Base-by-base conservation (phyloP, 2,888 invertebrate species). In the Tolmerus cingulatus region DNA sequence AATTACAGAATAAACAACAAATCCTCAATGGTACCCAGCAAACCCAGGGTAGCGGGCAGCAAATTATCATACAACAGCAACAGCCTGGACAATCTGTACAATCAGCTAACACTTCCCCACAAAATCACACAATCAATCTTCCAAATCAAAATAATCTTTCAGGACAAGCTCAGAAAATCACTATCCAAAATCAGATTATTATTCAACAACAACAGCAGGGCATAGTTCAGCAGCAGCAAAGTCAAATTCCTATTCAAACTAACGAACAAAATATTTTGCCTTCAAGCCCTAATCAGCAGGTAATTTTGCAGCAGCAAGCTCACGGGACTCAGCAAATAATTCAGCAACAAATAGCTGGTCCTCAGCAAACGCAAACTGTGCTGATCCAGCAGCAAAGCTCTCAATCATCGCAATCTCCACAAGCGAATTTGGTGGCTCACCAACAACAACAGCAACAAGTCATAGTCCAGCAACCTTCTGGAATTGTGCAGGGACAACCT, bases 361-460 rank as follows among this genome's bases (percentile, higher is more conserved):
- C 92, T 82, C 92, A 92, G 81, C 92, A 92, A 89, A 90, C 91
- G 14, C 92, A 93, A 74, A 92, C 92, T 85, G 93, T 93, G 34
- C 90, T 92, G 9, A 91, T 92, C 86, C 92, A 92, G 79, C 91
- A 90, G 86, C 92, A 91, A 87, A 89, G 89, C 82, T 88, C 89
- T 14, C 90, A 89, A 82, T 16, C 89, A 3, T 84, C 89, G n/a
- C 51, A 34, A 19, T 82, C 82, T 34, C 51, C 91, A 30, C 90
- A 91, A 5, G 91, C 92, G 2, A 91, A 91, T 5, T 91, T 90
- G 86, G 90, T 90, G 19, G 90, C 90, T 27, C 91, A 90, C 91
- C 95, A 95, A 89, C 93, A 93, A 43, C 94, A 94, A 89, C 93
- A 94, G 81, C 93, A 93, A 84, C 92, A 92, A 88, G 78, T 89